phyloP scores from a whole-genome alignment of 1,140 invertebrate species.

The Trypoxylus dichotomus region DNA sequence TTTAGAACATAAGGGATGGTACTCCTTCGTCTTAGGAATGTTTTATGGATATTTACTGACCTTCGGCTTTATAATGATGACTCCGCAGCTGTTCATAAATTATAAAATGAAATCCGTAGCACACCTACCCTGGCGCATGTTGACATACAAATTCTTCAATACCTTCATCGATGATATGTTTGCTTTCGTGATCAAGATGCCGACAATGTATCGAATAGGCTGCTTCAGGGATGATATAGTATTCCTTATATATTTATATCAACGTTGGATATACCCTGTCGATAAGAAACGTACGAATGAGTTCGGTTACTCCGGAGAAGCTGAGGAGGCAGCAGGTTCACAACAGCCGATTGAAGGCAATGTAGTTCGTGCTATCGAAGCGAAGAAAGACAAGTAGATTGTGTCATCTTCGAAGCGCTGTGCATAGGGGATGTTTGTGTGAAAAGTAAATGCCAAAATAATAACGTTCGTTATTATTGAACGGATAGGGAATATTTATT shows the following conservation, averaged over 20 bases:
- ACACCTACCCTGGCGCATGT: slow-evolving; percentile 98
- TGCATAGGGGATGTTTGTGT: neutral
- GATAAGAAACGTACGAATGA: slow-evolving; percentile 95
- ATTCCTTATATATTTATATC: slow-evolving; percentile 98
- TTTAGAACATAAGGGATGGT: slow-evolving; percentile 97
- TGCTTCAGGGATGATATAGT: slow-evolving; percentile 98
- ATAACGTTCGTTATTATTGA: neutral
- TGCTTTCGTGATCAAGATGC: slow-evolving; percentile 99
- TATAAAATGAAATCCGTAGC: slow-evolving; percentile 99
- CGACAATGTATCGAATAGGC: slow-evolving; percentile 92
- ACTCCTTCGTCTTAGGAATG: slow-evolving; percentile 83
- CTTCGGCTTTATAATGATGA: slow-evolving; percentile 99
- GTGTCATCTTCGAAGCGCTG: neutral
- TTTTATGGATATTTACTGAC: slow-evolving; percentile 97
- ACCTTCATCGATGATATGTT: slow-evolving; percentile 99
- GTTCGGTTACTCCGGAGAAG: slow-evolving; percentile 85
- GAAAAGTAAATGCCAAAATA: slow-evolving; percentile 5
- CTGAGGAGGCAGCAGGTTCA: neutral
- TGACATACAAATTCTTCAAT: slow-evolving; percentile 99
- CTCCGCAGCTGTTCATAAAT: slow-evolving; percentile 98
- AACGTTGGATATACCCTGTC: slow-evolving; percentile 97
- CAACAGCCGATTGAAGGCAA: slow-evolving; percentile 30
- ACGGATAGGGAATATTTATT: neutral
- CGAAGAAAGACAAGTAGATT: slow-evolving; percentile 34
- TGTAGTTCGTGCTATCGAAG: slow-evolving; percentile 17